Evolutionary conservation across 2,888 invertebrate genomes (phyloP).

Genomic region (Andrena minutula): DNA sequence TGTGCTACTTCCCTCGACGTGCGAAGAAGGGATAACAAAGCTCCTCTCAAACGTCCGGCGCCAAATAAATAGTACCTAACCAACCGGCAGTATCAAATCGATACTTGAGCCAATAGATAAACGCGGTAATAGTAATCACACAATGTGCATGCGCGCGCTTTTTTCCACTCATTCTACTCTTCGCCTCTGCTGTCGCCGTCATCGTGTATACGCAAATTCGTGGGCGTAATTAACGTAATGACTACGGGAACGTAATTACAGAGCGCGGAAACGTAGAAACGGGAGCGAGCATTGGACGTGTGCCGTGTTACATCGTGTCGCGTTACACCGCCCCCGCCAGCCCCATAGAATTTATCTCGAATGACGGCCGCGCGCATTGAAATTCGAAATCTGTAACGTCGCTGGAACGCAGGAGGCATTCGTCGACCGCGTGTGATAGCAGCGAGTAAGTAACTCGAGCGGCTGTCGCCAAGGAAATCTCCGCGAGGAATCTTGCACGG

Average conservation of each 20-base stretch:
- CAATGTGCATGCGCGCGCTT: not conserved
- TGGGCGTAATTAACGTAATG: slow-evolving; percentile 46
- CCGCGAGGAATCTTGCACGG: slow-evolving; percentile 39
- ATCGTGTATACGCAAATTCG: slow-evolving; percentile 19
- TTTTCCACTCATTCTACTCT: not conserved
- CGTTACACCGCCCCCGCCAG: not conserved
- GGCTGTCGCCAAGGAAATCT: slow-evolving; percentile 34
- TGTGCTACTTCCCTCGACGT: too few species aligned
- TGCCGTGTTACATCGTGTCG: slow-evolving; percentile 24
- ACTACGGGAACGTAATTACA: slow-evolving; percentile 46
- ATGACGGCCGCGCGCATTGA: slow-evolving; percentile 37
- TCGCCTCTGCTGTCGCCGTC: not conserved
- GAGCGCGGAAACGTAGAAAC: slow-evolving; percentile 29
- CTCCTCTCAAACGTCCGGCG: too few species aligned
- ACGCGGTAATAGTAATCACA: not conserved
- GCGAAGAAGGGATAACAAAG: too few species aligned
- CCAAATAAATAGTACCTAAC: too few species aligned
- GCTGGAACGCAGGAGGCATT: slow-evolving; percentile 8
- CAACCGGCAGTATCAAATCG: too few species aligned
- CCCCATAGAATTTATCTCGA: slow-evolving; percentile 1
- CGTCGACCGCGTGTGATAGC: not conserved
- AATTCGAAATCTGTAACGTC: slow-evolving; percentile 30
- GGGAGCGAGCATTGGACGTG: slow-evolving; percentile 24
- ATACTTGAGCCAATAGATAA: not conserved
- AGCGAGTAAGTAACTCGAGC: slow-evolving; percentile 10